Conservation (phyloP, 2,797 vertebrate genomes). For the Takifugu ocellatus region DNA sequence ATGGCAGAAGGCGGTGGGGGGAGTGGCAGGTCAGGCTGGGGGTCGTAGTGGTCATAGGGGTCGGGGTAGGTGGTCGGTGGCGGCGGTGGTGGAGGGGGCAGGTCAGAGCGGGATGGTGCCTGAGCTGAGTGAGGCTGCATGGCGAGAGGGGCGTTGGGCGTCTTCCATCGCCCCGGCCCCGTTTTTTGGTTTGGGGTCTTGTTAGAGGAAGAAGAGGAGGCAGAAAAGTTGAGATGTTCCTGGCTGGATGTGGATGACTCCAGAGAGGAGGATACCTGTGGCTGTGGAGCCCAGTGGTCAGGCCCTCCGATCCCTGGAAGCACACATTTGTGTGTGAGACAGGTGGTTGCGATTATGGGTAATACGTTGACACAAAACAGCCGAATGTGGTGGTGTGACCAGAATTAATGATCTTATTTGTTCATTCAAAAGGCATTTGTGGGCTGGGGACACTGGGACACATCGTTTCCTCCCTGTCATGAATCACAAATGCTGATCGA, state of each 20-base stretch:
- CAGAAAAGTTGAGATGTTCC: conserved; percentile 90
- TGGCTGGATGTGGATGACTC: conserved; percentile 95
- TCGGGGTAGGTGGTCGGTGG: conserved; percentile 64
- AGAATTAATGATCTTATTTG: too few species aligned
- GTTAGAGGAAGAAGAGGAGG: conserved; percentile 80
- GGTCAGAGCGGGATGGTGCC: conserved; percentile 66
- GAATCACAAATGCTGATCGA: not conserved
- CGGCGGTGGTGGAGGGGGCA: conserved; percentile 65
- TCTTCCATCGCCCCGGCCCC: conserved; percentile 95
- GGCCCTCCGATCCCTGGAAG: conserved; percentile 31
- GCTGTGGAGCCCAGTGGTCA: conserved; percentile 76
- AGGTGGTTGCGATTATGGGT: too few species aligned
- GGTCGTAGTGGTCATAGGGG: conserved; percentile 56
- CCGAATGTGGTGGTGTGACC: too few species aligned
- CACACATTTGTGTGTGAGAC: not conserved
- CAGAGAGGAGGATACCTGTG: conserved; percentile 82
- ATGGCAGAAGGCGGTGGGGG: conserved; percentile 77
- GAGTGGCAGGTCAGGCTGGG: conserved; percentile 78
- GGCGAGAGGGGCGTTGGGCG: conserved; percentile 74
- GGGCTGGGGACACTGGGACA: too few species aligned
- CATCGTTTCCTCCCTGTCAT: not conserved
- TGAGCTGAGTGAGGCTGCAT: conserved; percentile 45
- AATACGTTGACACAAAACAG: too few species aligned
- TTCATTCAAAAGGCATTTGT: too few species aligned
- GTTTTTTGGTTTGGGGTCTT: conserved; percentile 84